These are phyloP conservation scores for pig (Sus scrofa) DNA, from an alignment of 2,113 vertebrate species.

Conservation along the genomic window DNA sequence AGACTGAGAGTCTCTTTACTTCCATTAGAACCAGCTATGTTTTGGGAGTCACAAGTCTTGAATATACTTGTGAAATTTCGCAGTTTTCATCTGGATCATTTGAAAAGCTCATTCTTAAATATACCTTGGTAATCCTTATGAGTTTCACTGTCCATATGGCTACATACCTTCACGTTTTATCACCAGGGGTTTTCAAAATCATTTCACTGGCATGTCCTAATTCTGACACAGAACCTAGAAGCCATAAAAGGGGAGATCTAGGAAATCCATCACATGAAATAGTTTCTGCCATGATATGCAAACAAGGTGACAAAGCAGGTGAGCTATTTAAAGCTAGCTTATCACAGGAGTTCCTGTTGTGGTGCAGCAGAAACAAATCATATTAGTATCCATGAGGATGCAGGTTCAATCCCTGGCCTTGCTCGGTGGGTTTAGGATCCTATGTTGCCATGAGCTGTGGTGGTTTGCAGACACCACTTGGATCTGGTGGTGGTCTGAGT, in stretches of 20 bases:
- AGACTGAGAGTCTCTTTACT: not conserved
- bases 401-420: too few relatives aligned
- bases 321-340: not conserved
- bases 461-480: too few relatives aligned
- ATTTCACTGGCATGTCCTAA: not conserved
- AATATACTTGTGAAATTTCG: not conserved
- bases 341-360: not conserved
- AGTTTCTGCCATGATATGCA: not conserved
- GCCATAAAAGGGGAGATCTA: not conserved
- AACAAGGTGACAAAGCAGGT: not conserved
- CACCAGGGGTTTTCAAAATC: not conserved
- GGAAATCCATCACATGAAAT: not conserved
- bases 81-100: not conserved
- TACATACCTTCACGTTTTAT: not conserved
- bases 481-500: too few relatives aligned
- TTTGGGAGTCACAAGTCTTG: not conserved
- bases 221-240: slow-evolving; percentile 48
- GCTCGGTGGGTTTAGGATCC: too few relatives aligned
- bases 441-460: too few relatives aligned
- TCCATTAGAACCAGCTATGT: not conserved
- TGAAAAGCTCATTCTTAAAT: not conserved
- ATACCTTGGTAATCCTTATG: not conserved
- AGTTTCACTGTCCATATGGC: not conserved
- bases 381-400: too few relatives aligned
- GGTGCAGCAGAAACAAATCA: too few relatives aligned